Evolutionary conservation across 2,888 invertebrate species (phyloP).

Genomic region (Tachina fera): DNA sequence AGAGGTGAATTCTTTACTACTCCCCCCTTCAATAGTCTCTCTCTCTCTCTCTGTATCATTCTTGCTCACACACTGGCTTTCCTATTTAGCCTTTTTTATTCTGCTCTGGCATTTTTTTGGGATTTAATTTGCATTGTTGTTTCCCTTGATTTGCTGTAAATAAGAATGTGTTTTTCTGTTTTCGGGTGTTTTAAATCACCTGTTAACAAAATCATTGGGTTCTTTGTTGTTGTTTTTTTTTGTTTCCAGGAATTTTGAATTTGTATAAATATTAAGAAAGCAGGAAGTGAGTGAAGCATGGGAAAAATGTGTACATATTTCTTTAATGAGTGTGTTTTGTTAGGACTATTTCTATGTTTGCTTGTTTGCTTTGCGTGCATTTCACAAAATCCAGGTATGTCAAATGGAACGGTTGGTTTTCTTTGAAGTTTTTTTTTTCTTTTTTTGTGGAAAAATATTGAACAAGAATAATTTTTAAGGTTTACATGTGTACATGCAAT

Average conservation of each 20-base stretch:
- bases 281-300: conserved; percentile 17
- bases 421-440: not conserved
- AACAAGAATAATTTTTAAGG: not conserved
- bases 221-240: not conserved
- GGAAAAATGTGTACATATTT: not conserved
- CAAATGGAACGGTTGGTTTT: not conserved
- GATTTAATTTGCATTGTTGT: conserved; percentile 24
- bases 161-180: not conserved
- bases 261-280: not conserved
- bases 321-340: conserved; percentile 14
- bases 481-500: not conserved
- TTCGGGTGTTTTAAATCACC: conserved; percentile 20
- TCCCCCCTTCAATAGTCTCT: not conserved
- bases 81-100: too few relatives aligned
- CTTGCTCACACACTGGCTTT: not conserved
- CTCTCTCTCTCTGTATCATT: not conserved
- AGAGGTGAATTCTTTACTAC: not conserved
- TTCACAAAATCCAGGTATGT: not conserved
- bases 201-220: conserved; percentile 11
- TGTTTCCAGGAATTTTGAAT: not conserved
- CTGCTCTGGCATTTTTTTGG: not conserved
- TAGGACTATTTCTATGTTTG: not conserved
- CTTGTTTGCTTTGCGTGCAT: not conserved
- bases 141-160: not conserved
- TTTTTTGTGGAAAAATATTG: not conserved